A percentile compares a stretch with the other conserved stretches of the same genome.
Evolutionary conservation across 1,140 invertebrate species (phyloP).

Genomic region (Neodiprion pinetum): DNA sequence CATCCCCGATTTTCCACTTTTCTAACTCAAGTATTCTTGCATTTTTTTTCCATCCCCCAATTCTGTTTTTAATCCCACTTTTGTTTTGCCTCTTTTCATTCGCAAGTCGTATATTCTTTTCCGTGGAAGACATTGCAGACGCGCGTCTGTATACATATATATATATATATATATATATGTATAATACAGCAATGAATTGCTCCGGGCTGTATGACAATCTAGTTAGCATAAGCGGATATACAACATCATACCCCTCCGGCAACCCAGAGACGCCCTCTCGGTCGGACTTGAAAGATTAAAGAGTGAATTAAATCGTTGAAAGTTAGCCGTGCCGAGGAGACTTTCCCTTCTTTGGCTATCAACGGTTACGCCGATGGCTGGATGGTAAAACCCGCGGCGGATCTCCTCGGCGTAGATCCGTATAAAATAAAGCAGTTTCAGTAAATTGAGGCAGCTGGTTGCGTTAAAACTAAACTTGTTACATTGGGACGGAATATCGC

Average conservation of each 20-base stretch:
- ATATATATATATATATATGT: no score
- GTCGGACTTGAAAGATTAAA: slow-evolving; percentile 36
- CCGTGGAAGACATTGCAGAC: no score
- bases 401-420: slow-evolving; percentile 6
- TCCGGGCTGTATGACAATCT: not conserved
- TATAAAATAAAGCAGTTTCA: slow-evolving; percentile 44
- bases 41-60: no score
- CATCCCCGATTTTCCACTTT: no score
- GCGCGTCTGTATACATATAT: no score
- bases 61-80: no score
- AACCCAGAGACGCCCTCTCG: slow-evolving; percentile 3
- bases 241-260: not conserved
- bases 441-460: slow-evolving; percentile 37
- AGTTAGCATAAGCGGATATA: not conserved
- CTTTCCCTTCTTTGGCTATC: not conserved
- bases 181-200: no score
- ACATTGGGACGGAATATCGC: slow-evolving; percentile 33
- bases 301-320: slow-evolving; percentile 49
- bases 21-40: no score
- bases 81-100: no score
- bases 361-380: not conserved
- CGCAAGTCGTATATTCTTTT: no score
- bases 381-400: not conserved
- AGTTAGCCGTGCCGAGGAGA: slow-evolving; percentile 31
- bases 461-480: slow-evolving; percentile 48